A percentile compares a stretch with the other conserved stretches of the same genome.
phyloP scores from a whole-genome alignment of 1,140 invertebrate species.

The Planococcus citri region DNA sequence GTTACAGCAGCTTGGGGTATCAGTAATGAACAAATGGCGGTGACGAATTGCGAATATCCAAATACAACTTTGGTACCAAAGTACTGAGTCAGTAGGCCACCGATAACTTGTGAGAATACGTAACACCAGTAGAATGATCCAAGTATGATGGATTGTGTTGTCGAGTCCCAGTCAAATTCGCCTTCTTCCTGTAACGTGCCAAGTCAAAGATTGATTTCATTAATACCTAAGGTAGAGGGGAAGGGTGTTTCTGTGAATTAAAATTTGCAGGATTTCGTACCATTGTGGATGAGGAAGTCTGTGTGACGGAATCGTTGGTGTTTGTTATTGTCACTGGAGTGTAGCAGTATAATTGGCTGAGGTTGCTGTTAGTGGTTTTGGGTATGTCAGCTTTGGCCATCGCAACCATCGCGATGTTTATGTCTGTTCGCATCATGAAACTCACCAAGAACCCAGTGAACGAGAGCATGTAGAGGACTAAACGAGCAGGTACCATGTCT shows the following conservation, averaged over 20 bases:
- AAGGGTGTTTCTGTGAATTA: too few relatives aligned
- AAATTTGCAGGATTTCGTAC: too few relatives aligned
- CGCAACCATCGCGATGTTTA: conserved; percentile 55
- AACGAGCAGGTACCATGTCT: conserved; percentile 46
- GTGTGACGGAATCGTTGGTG: background rate
- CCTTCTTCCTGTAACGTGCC: conserved; percentile 34
- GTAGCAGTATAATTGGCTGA: conserved; percentile 29
- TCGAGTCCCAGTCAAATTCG: conserved; percentile 47
- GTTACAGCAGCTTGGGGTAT: conserved; percentile 48
- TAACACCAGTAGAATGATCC: conserved; percentile 62
- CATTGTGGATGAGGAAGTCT: background rate
- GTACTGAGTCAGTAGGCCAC: conserved; percentile 58
- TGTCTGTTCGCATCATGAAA: conserved; percentile 64
- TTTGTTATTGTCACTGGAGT: conserved; percentile 26
- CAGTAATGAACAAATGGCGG: conserved; percentile 51
- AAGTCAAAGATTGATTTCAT: too few relatives aligned
- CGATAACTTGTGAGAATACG: conserved; percentile 53
- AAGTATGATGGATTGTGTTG: conserved; percentile 47
- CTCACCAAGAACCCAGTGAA: conserved; percentile 58
- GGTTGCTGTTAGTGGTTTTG: conserved; percentile 13
- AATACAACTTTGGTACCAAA: conserved; percentile 69
- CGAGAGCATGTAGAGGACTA: conserved; percentile 54
- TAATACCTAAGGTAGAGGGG: too few relatives aligned
- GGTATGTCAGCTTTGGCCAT: conserved; percentile 42
- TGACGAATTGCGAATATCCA: conserved; percentile 53